These are phyloP conservation scores for Microctenopoma stevenorrisi DNA, from an alignment of 2,797 vertebrate species.

Conservation along the genomic window DNA sequence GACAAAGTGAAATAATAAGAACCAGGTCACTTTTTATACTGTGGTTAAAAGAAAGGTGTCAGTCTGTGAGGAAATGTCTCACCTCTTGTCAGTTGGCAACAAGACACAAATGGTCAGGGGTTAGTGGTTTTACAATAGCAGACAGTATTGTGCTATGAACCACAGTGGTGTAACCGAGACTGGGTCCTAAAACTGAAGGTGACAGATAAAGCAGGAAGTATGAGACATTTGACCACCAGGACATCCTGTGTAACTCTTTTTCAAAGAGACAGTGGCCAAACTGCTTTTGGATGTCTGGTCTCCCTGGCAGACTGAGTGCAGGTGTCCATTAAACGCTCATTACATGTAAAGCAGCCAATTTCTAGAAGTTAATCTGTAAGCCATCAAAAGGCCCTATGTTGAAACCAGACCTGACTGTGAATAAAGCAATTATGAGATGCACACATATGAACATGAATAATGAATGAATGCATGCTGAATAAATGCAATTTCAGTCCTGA, in stretches of 20 bases:
- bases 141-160: slow-evolving; percentile 56
- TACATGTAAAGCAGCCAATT: slow-evolving; percentile 59
- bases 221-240: slow-evolving; percentile 67
- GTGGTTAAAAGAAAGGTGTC: slow-evolving; percentile 29
- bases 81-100: slow-evolving; percentile 41
- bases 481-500: slow-evolving; percentile 66
- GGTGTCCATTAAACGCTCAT: slow-evolving; percentile 57
- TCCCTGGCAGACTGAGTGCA: slow-evolving; percentile 37
- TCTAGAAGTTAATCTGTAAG: slow-evolving; percentile 65
- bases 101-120: slow-evolving; percentile 72
- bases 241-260: slow-evolving; percentile 73
- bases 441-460: slow-evolving; percentile 74
- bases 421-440: slow-evolving; percentile 68
- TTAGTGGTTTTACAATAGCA: slow-evolving; percentile 65
- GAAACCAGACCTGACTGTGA: slow-evolving; percentile 70
- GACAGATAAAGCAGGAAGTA: slow-evolving; percentile 74
- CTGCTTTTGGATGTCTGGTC: slow-evolving; percentile 53
- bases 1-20: slow-evolving; percentile 63
- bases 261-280: slow-evolving; percentile 61
- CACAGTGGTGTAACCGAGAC: slow-evolving; percentile 51
- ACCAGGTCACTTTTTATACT: slow-evolving; percentile 48
- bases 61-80: slow-evolving; percentile 29
- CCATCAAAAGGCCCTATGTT: slow-evolving; percentile 54
- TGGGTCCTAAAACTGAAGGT: slow-evolving; percentile 65
- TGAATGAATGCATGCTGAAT: slow-evolving; percentile 74